Evolutionary conservation across 1,140 invertebrate genomes (phyloP), one percentile per base, ranked within the genome.

Genomic region (Brachionus calyciflorus): DNA sequence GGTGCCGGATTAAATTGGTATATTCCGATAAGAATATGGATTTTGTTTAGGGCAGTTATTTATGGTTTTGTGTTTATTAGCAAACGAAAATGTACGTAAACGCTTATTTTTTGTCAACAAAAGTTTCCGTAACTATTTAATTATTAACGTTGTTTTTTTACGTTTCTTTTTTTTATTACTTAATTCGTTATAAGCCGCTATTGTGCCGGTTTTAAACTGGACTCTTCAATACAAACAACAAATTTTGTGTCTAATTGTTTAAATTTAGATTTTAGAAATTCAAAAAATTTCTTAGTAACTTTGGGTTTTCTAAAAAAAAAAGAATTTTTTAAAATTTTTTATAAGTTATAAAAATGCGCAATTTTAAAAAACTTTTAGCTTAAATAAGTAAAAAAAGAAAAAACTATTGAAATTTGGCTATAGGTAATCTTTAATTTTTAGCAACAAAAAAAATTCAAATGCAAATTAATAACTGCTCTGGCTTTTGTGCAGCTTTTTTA

Each of bases 81-180:
- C n/a, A n/a, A n/a, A n/a, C n/a, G n/a, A n/a, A n/a, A n/a, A n/a
- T n/a, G n/a, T n/a, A n/a, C n/a, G n/a, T n/a, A n/a, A n/a, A n/a
- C n/a, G n/a, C n/a, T n/a, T n/a, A n/a, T n/a, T n/a, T n/a, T n/a
- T n/a, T n/a, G n/a, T n/a, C n/a, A n/a, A n/a, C n/a, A n/a, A n/a
- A n/a, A n/a, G n/a, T n/a, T n/a, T n/a, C n/a, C 37, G 30, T 28
- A 37, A 4, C 37, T 60, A 53, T 26, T 26, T 53, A 9, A 37
- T 37, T 37, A 37, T 37, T 5, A 53, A 21, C n/a, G n/a, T n/a
- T n/a, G n/a, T n/a, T 53, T 65, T 65, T 65, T 65, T 65, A 28
- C 60, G 60, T 44, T 65, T 65, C 60, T 65, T 65, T 65, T 65
- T 65, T 41, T 65, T 65, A 28, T 10, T 19, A 65, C 40, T 41